Evolutionary conservation across 1,140 invertebrate species (phyloP), one percentile per base, ranked within the genome.

Genomic region (Formica selysi): DNA sequence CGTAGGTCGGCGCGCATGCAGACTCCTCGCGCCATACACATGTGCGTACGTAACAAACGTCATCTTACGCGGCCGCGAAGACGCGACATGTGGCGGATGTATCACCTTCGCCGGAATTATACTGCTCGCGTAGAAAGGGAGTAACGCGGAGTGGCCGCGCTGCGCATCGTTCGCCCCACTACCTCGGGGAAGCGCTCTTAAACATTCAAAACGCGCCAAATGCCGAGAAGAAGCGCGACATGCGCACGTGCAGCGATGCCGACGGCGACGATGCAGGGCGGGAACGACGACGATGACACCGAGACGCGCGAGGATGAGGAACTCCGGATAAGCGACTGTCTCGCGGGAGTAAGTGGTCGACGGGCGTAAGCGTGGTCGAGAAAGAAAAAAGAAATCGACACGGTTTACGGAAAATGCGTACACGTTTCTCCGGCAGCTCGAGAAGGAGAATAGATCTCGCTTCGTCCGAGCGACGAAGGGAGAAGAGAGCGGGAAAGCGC

Each of bases 141-240:
- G 94, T 93, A 93, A 94, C 91, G 93, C 94, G 94, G 94, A 95
- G 94, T 95, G 94, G 94, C 94, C 93, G 94, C 94, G 94, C 92
- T 94, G 94, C 94, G 94, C 94, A 95, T 95, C 93, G 92, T 93
- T 92, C 83, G 86, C 93, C 94, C 94, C 94, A 93, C 94, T 93
- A 93, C 92, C 90, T 86, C 71, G 79, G 70, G 41, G 86, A 76
- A 93, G 92, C 91, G 91, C 92, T 93, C 91, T 89, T 84, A 86
- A 90, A 87, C 89, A 87, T 91, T 91, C 88, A 88, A 91, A 93
- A 92, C 90, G 89, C 91, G 89, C 85, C 91, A 91, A 90, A 91
- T 90, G 87, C 80, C 79, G 89, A 91, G 89, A 91, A 91, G 86
- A 91, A 91, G 89, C 87, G 81, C 68, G 85, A 41, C 90, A 87